Evolutionary conservation across 2,888 invertebrate species (phyloP).

Genomic region (Melipona beecheii): DNA sequence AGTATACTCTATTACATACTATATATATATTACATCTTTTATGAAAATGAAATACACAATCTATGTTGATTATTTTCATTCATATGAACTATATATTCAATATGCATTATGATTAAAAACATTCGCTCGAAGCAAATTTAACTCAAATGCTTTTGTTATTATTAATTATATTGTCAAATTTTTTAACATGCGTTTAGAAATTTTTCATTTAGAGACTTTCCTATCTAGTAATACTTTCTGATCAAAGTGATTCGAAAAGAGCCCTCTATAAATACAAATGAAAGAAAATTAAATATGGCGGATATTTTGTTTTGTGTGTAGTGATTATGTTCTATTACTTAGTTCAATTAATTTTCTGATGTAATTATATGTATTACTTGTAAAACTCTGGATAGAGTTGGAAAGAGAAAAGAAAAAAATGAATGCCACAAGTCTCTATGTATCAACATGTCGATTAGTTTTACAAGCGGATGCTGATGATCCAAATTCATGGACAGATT

Average conservation of each 20-base stretch:
- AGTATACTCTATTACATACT: neutral
- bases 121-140: too few relatives aligned
- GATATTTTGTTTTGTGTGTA: constrained; percentile 80
- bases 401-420: constrained; percentile 82
- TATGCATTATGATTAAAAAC: neutral
- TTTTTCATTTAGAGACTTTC: constrained; percentile 13
- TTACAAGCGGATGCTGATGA: constrained; percentile 90
- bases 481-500: constrained; percentile 91
- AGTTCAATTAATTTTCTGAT: constrained; percentile 65
- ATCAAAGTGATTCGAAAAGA: constrained; percentile 25
- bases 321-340: constrained; percentile 74
- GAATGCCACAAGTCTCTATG: constrained; percentile 93
- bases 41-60: neutral
- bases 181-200: neutral
- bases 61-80: too few relatives aligned
- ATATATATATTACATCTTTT: neutral
- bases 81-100: neutral
- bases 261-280: constrained; percentile 43
- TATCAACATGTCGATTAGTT: constrained; percentile 92
- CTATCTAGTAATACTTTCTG: constrained; percentile 12
- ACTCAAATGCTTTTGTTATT: neutral
- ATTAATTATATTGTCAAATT: neutral
- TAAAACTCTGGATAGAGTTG: neutral
- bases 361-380: constrained; percentile 38
- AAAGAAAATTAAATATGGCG: constrained; percentile 74